These are phyloP conservation scores for Plectropomus leopardus DNA, from an alignment of 2,113 vertebrate species.

Conservation along the genomic window DNA sequence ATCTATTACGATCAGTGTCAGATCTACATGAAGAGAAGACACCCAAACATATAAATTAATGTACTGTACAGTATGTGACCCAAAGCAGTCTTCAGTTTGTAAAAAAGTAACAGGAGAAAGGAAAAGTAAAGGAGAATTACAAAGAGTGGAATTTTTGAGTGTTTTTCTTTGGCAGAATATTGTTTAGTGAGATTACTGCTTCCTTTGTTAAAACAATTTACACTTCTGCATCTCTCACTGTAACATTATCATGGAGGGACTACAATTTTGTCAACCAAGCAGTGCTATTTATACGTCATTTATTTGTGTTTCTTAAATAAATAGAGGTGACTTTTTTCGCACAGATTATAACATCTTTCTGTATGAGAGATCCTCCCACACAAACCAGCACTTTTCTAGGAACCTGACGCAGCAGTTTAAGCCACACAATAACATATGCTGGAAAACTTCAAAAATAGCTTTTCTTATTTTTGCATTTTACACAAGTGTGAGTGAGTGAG, in stretches of 20 bases:
- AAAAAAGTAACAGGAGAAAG: too few species aligned
- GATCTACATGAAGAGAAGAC: conserved; percentile 81
- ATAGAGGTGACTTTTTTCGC: conserved; percentile 41
- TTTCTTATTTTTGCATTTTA: conserved; percentile 33
- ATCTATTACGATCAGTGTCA: conserved; percentile 95
- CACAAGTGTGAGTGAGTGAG: conserved; percentile 21
- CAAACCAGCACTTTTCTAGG: conserved; percentile 56
- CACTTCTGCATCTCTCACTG: conserved; percentile 2
- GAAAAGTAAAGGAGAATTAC: too few species aligned
- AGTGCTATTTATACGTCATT: conserved; percentile 2
- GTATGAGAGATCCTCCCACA: conserved; percentile 36
- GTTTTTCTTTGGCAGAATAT: not conserved
- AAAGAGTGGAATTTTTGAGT: too few species aligned
- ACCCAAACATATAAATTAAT: not conserved
- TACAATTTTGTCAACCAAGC: conserved; percentile 18
- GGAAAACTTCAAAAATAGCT: conserved; percentile 38
- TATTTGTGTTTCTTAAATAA: conserved; percentile 39
- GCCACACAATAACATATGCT: conserved; percentile 50
- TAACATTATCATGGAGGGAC: not conserved
- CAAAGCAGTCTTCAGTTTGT: too few species aligned
- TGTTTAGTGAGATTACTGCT: not conserved
- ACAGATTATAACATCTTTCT: conserved; percentile 35
- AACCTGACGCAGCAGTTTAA: conserved; percentile 55
- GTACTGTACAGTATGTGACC: not conserved
- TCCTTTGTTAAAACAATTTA: conserved; percentile 15